A percentile compares a stretch with the other conserved stretches of the same genome.
Conservation (phyloP, 2,113 vertebrate genomes). For the Lasiurus cinereus region DNA sequence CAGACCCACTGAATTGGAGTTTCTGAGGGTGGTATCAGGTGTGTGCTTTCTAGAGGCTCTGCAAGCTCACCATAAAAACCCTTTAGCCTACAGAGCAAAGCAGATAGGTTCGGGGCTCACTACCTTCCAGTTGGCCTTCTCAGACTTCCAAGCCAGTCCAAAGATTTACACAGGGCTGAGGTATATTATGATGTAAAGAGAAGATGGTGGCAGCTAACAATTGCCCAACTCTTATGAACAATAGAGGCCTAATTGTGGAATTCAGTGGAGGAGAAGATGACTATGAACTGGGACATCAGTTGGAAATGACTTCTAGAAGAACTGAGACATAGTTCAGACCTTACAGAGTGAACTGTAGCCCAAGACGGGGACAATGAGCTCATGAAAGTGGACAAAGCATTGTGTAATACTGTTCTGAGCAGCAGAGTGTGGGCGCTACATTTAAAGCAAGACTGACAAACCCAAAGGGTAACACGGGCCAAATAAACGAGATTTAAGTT, state of each 20-base stretch:
- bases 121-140: neutral
- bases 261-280: no score
- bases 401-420: neutral
- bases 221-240: neutral
- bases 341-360: neutral
- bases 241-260: neutral
- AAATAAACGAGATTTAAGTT: no score
- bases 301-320: neutral
- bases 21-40: neutral
- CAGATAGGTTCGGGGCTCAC: neutral
- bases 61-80: neutral
- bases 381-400: neutral
- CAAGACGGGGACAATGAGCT: neutral
- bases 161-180: neutral
- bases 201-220: neutral
- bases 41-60: neutral
- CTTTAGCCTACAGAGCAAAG: neutral
- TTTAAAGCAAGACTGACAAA: neutral
- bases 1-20: neutral
- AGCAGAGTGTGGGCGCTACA: accelerated
- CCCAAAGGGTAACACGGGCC: no score
- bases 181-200: neutral
- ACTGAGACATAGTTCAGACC: neutral
- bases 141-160: neutral
- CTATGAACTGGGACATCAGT: neutral